These are phyloP conservation scores for Menidia beryllina DNA, from an alignment of 2,113 vertebrate species.

Conservation along the genomic window DNA sequence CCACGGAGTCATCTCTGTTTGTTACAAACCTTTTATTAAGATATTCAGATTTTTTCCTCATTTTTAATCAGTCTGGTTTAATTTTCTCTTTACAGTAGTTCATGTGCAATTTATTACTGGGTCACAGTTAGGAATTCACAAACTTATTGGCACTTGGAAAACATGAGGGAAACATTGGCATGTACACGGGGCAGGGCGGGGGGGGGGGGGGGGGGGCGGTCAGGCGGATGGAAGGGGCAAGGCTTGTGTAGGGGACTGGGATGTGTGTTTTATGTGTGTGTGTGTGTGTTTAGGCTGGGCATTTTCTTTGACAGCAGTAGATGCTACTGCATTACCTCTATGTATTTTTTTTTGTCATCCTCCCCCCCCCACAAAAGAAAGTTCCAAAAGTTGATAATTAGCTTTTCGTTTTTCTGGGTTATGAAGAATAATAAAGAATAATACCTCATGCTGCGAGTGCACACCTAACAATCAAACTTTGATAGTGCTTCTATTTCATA, in stretches of 20 bases:
- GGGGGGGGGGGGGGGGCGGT: conserved; percentile 21
- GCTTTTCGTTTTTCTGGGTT: conserved; percentile 61
- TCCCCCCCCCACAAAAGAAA: too few relatives aligned
- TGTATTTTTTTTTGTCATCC: conserved; percentile 6
- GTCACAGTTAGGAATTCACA: conserved; percentile 87
- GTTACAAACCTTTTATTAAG: conserved; percentile 90
- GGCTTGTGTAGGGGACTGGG: conserved; percentile 31
- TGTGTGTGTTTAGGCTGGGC: conserved; percentile 32
- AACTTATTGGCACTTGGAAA: conserved; percentile 91
- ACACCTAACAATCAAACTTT: conserved; percentile 84
- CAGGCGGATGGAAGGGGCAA: conserved; percentile 12
- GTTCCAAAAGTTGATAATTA: conserved; percentile 59
- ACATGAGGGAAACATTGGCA: conserved; percentile 82
- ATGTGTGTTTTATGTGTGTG: too few relatives aligned
- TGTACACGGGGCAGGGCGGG: conserved; percentile 59
- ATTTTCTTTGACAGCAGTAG: conserved; percentile 74
- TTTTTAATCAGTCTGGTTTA: conserved; percentile 84
- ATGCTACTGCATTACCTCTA: conserved; percentile 72
- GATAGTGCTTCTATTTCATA: conserved; percentile 84
- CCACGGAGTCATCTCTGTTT: conserved; percentile 60
- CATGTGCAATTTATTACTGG: conserved; percentile 90
- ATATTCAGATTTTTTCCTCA: conserved; percentile 78
- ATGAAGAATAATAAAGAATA: conserved; percentile 76
- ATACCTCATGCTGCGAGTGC: conserved; percentile 86
- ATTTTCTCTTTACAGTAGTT: conserved; percentile 89